Evolutionary conservation across 1,140 invertebrate genomes (phyloP).

Genomic region (Dreissena rostriformis): DNA sequence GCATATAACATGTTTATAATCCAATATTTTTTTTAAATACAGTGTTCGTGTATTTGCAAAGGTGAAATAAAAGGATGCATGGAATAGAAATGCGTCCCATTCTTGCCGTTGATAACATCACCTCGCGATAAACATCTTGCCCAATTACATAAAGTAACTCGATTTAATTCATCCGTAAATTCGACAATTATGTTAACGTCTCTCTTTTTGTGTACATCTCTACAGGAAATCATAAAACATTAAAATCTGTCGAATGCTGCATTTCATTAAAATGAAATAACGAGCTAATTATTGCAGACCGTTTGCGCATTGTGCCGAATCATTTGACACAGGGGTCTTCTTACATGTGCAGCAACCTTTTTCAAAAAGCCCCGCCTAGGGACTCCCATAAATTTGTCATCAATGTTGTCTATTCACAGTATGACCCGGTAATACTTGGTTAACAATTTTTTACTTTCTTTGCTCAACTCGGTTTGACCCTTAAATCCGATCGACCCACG

Average conservation of each 20-base stretch:
- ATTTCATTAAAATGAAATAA: constrained; percentile 25
- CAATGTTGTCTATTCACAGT: constrained; percentile 20
- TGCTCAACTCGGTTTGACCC: constrained; percentile 34
- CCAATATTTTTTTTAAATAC: neutral
- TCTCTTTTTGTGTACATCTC: neutral
- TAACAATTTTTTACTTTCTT: constrained; percentile 32
- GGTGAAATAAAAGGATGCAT: too few species aligned
- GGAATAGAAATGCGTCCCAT: too few species aligned
- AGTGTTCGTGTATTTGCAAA: too few species aligned
- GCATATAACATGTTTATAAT: too few species aligned
- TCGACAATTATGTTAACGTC: neutral
- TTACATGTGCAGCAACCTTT: too few species aligned
- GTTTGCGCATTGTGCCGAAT: too few species aligned
- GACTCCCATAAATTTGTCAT: constrained; percentile 24
- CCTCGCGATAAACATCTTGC: too few species aligned
- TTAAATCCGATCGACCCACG: neutral
- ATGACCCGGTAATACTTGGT: constrained; percentile 17
- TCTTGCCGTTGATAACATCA: too few species aligned
- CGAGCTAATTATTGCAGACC: neutral
- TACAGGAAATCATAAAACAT: constrained; percentile 5
- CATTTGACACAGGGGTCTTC: too few species aligned
- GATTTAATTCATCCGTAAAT: neutral
- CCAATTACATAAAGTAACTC: neutral
- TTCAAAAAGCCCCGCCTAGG: neutral
- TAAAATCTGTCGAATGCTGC: neutral